Evolutionary conservation across 2,113 vertebrate genomes (phyloP).

Genomic region (Aldabrachelys gigantea): DNA sequence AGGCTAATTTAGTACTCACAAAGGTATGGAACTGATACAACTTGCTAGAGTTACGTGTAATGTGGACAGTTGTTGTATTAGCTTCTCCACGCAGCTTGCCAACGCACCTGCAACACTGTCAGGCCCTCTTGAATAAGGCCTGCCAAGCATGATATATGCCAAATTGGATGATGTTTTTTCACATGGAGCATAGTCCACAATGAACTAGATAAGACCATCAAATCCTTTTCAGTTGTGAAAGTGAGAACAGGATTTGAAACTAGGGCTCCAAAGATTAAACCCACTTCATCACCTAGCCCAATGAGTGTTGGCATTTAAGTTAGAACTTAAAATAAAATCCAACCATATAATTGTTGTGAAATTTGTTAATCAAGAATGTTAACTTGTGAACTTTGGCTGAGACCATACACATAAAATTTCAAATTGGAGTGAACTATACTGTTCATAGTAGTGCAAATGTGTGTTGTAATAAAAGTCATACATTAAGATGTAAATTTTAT

Average conservation of each 20-base stretch:
- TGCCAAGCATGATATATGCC: background rate
- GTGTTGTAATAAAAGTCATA: constrained; percentile 45
- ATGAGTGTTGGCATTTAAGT: background rate
- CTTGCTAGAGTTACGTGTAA: background rate
- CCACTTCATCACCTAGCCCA: background rate
- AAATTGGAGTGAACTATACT: background rate
- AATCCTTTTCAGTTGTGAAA: background rate
- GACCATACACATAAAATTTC: background rate
- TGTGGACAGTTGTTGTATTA: background rate
- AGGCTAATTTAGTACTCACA: background rate
- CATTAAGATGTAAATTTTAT: constrained; percentile 83
- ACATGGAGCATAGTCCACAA: rapidly evolving
- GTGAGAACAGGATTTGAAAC: background rate
- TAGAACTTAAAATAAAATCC: background rate
- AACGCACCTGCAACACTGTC: constrained; percentile 1
- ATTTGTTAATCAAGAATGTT: background rate
- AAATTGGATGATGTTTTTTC: background rate
- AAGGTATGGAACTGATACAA: background rate
- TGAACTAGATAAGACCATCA: background rate
- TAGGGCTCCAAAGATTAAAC: background rate
- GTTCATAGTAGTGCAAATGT: background rate
- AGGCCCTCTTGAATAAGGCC: background rate
- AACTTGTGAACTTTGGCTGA: background rate
- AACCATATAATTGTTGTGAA: background rate
- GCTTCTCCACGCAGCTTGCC: background rate